Evolutionary conservation across 1,140 invertebrate genomes (phyloP).

Genomic region (Drosophila auraria): DNA sequence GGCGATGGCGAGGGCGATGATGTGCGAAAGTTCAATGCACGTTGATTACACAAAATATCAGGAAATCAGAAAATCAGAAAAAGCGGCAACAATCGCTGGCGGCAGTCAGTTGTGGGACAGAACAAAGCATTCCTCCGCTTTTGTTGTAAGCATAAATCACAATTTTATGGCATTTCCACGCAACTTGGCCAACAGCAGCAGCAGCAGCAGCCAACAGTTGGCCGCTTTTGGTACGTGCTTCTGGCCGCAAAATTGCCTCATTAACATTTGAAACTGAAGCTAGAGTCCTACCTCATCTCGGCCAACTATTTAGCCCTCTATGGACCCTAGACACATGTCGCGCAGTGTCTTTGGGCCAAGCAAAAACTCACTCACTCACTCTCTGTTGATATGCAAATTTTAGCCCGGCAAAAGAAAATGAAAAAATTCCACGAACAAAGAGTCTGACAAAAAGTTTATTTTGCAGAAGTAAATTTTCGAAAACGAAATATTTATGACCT

Average conservation of each 20-base stretch:
- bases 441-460: constrained; percentile 40
- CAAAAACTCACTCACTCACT: constrained; percentile 29
- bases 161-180: constrained; percentile 61
- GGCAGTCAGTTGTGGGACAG: constrained; percentile 12
- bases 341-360: constrained; percentile 47
- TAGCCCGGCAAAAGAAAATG: constrained; percentile 22
- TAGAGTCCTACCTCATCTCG: background rate
- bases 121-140: constrained; percentile 45
- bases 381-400: constrained; percentile 71
- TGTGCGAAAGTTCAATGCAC: constrained; percentile 69
- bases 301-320: background rate
- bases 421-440: constrained; percentile 32
- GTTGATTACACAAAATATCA: constrained; percentile 72
- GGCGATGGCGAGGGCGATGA: constrained; percentile 7
- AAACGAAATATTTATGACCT: constrained; percentile 76
- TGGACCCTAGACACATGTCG: constrained; percentile 27
- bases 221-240: constrained; percentile 58
- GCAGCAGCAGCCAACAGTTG: constrained; percentile 14
- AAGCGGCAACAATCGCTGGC: constrained; percentile 12
- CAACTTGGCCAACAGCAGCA: constrained; percentile 45
- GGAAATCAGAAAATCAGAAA: constrained; percentile 42
- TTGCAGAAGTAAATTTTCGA: constrained; percentile 50
- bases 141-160: constrained; percentile 69
- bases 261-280: constrained; percentile 50
- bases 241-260: constrained; percentile 34